Evolutionary conservation across 2,113 vertebrate species (phyloP).

Genomic region (Solea senegalensis): DNA sequence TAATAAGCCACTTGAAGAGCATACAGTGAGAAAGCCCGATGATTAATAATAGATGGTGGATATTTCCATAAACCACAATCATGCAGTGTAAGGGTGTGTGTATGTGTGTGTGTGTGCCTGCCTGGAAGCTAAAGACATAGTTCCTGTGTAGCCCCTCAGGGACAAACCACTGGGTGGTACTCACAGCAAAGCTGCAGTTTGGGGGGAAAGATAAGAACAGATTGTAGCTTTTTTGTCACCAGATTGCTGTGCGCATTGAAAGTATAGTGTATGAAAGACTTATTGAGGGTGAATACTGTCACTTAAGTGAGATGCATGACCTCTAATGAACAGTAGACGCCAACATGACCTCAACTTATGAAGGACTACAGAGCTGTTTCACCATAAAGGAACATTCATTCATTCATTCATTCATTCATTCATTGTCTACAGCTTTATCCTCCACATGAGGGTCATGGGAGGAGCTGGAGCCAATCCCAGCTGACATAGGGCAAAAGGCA

Average conservation of each 20-base stretch:
- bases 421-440: too few species aligned
- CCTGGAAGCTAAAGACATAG: conserved; percentile 6
- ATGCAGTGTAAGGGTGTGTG: neutral
- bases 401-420: too few species aligned
- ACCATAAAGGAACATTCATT: neutral
- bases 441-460: too few species aligned
- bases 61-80: conserved; percentile 22
- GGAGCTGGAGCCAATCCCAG: too few species aligned
- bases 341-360: too few species aligned
- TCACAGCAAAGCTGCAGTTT: conserved; percentile 35
- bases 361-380: neutral
- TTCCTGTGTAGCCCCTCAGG: conserved; percentile 52
- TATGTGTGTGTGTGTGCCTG: neutral
- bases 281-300: too few species aligned
- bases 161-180: conserved; percentile 58
- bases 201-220: conserved; percentile 56
- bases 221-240: too few species aligned
- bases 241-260: too few species aligned
- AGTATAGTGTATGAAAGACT: too few species aligned
- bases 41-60: conserved; percentile 17
- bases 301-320: too few species aligned
- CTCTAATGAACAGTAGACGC: too few species aligned
- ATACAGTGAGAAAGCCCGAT: conserved; percentile 9
- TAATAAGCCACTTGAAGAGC: conserved; percentile 10
- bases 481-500: too few species aligned